phyloP scores from a whole-genome alignment of 1,140 invertebrate genomes.

The Phthorimaea operculella region DNA sequence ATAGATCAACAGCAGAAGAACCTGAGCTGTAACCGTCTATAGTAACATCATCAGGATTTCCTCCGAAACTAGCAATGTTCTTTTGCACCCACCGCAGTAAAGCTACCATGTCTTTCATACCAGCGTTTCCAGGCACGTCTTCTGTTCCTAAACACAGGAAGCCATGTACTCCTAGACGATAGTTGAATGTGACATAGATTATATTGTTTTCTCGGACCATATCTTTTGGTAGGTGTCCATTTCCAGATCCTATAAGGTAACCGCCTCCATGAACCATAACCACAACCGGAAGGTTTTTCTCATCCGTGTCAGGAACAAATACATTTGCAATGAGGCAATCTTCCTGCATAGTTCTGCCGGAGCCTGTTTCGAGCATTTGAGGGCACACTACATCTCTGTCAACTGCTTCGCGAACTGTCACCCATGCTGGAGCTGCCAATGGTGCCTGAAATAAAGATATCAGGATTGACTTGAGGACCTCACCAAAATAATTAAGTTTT shows the following conservation, averaged over 20 bases:
- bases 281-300: constrained; percentile 15
- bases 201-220: constrained; percentile 22
- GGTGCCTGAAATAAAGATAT: constrained; percentile 25
- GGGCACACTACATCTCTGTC: constrained; percentile 32
- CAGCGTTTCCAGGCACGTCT: constrained; percentile 39
- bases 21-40: constrained; percentile 39
- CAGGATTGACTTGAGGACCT: too few relatives aligned
- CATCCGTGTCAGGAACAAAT: constrained; percentile 13
- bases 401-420: constrained; percentile 28
- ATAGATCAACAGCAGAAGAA: constrained; percentile 30
- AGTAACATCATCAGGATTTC: constrained; percentile 43
- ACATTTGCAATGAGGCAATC: constrained; percentile 32
- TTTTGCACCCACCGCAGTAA: constrained; percentile 36
- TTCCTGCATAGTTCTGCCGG: constrained; percentile 20
- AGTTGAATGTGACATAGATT: constrained; percentile 33
- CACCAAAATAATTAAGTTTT: too few relatives aligned
- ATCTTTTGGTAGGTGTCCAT: constrained; percentile 20
- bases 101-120: constrained; percentile 42
- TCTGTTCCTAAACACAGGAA: constrained; percentile 39
- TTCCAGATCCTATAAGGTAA: constrained; percentile 15
- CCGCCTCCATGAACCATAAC: constrained; percentile 19
- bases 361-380: constrained; percentile 18
- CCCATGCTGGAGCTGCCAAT: constrained; percentile 26
- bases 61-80: constrained; percentile 41
- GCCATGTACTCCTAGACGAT: constrained; percentile 31